Conservation (phyloP, 2,888 invertebrate genomes). For the Perithous albicinctus region DNA sequence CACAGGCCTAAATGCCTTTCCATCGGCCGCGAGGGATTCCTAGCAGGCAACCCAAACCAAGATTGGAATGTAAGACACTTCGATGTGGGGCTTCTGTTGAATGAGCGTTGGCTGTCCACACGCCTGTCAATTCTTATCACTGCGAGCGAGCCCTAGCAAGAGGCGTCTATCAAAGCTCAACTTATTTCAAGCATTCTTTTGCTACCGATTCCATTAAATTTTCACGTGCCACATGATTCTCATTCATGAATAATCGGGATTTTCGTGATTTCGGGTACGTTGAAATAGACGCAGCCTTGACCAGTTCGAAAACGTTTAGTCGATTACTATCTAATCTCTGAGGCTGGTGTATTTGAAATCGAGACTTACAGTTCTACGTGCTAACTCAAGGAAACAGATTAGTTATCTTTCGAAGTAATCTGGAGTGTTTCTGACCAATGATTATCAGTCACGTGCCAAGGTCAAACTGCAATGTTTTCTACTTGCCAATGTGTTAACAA, state of each 20-base stretch:
- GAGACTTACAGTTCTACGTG: neutral
- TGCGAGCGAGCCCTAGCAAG: neutral
- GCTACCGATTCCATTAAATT: conserved; percentile 14
- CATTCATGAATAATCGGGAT: neutral
- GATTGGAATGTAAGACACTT: conserved; percentile 41
- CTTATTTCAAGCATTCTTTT: neutral
- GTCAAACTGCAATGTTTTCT: neutral
- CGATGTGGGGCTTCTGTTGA: conserved; percentile 6
- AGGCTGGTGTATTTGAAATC: conserved; percentile 1
- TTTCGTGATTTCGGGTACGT: neutral
- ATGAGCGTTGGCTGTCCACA: neutral
- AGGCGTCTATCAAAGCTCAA: neutral
- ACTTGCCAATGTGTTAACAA: neutral
- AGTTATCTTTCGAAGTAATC: conserved; percentile 1
- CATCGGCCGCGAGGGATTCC: conserved; percentile 43
- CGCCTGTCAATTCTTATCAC: conserved; percentile 44
- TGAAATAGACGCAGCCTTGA: neutral
- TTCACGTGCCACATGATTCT: neutral
- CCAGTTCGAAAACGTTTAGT: neutral
- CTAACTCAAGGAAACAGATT: neutral
- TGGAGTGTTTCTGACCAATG: neutral
- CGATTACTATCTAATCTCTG: conserved; percentile 20
- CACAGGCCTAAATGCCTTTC: conserved; percentile 49
- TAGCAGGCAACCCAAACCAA: neutral
- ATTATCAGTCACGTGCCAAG: neutral